These are phyloP conservation scores for Disparrhopalites patrizii DNA, from an alignment of 2,888 invertebrate species.

Conservation along the genomic window DNA sequence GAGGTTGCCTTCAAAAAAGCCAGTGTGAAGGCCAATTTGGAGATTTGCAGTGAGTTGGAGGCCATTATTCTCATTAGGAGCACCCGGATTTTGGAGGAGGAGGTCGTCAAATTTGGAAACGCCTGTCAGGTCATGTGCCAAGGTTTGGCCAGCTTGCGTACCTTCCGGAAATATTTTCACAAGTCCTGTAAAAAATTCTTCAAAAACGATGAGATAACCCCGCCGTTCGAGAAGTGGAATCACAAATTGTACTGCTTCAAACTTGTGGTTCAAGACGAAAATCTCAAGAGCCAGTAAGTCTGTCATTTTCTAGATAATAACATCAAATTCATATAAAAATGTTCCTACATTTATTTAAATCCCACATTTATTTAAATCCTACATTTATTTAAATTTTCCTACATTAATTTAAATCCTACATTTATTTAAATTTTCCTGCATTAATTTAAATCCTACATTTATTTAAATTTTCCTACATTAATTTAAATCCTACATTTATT, in stretches of 20 bases:
- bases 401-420: no score
- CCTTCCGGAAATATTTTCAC: conserved; percentile 12
- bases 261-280: conserved; percentile 3
- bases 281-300: conserved; percentile 15
- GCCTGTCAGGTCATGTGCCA: neutral
- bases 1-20: conserved; percentile 4
- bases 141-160: neutral
- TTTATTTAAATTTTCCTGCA: no score
- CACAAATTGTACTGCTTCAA: conserved; percentile 16
- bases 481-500: no score
- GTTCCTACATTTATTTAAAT: no score
- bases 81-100: conserved; percentile 17
- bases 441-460: no score
- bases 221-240: conserved; percentile 18
- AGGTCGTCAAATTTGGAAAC: conserved; percentile 12
- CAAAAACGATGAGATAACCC: neutral
- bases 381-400: no score
- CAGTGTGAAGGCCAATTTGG: conserved; percentile 9
- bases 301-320: no score
- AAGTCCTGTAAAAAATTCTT: neutral
- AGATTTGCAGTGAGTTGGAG: conserved; percentile 17
- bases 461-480: no score
- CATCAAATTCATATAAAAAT: no score
- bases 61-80: conserved; percentile 14
- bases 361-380: no score